Evolutionary conservation across 2,888 invertebrate species (phyloP).

Genomic region (Drosophila kambysellisi): DNA sequence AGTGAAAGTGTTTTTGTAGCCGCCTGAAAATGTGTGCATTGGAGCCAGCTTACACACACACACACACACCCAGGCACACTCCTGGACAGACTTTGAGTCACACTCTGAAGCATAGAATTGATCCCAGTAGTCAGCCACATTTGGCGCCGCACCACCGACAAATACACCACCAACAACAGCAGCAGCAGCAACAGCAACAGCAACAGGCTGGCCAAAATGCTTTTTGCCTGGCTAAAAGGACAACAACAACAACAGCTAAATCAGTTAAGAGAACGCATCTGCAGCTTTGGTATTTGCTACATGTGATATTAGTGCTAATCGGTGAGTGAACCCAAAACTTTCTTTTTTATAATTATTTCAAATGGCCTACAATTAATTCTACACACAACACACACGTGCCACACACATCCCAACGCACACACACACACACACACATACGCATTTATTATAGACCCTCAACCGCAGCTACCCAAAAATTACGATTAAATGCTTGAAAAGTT

Average conservation of each 20-base stretch:
- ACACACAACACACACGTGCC: not conserved
- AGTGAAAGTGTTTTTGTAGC: slow-evolving; percentile 60
- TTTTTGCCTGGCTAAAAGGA: slow-evolving; percentile 44
- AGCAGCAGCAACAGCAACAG: slow-evolving; percentile 44
- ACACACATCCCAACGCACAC: not conserved
- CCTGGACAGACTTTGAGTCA: slow-evolving; percentile 2
- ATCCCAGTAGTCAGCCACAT: slow-evolving; percentile 34
- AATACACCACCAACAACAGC: slow-evolving; percentile 39
- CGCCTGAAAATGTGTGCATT: slow-evolving; percentile 65
- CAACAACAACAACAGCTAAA: slow-evolving; percentile 15
- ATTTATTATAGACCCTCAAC: not conserved
- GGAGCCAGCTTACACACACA: slow-evolving; percentile 56
- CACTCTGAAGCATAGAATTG: slow-evolving; percentile 2
- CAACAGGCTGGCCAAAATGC: slow-evolving; percentile 50
- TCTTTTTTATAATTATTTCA: slow-evolving; percentile 45
- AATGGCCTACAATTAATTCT: slow-evolving; percentile 53
- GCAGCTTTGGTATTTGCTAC: slow-evolving; percentile 83
- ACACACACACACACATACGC: not conserved
- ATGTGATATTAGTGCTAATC: slow-evolving; percentile 84
- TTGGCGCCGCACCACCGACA: slow-evolving; percentile 40
- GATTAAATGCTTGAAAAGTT: slow-evolving; percentile 41
- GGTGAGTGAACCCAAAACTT: slow-evolving; percentile 74
- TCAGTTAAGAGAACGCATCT: slow-evolving; percentile 52
- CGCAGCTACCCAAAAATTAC: slow-evolving; percentile 11
- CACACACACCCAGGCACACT: slow-evolving; percentile 24